Evolutionary conservation across 2,113 vertebrate genomes (phyloP).

Genomic region (Ursus arctos): DNA sequence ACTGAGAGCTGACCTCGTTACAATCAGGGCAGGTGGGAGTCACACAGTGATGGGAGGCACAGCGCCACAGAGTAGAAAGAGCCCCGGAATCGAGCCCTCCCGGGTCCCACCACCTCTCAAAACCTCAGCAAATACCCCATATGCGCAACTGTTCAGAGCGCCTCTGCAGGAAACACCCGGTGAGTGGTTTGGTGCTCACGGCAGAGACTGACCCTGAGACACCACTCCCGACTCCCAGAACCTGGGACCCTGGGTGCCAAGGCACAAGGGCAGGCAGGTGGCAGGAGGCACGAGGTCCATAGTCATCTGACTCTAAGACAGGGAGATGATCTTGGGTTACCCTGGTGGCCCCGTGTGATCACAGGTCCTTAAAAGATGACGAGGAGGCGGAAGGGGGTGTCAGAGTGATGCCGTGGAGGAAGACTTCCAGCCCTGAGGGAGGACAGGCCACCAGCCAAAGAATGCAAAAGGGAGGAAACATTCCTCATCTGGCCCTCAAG

Average conservation of each 20-base stretch:
- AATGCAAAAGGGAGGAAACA: no score
- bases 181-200: accelerated
- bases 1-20: not conserved
- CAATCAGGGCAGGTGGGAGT: no score
- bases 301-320: not conserved
- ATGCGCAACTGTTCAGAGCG: accelerated
- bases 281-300: accelerated
- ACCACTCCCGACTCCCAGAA: no score
- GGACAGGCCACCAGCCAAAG: not conserved
- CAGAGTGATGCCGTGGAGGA: no score
- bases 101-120: accelerated
- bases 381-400: not conserved
- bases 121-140: no score
- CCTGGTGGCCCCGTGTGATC: accelerated
- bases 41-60: not conserved
- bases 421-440: not conserved
- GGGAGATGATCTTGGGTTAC: no score
- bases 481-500: not conserved
- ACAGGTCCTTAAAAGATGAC: not conserved
- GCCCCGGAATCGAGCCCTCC: not conserved
- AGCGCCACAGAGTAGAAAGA: not conserved
- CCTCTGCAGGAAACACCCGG: not conserved
- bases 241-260: not conserved
- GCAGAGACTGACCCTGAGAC: not conserved
- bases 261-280: not conserved